Base-by-base conservation (phyloP, 2,888 invertebrate genomes). In the Thera obeliscata region DNA sequence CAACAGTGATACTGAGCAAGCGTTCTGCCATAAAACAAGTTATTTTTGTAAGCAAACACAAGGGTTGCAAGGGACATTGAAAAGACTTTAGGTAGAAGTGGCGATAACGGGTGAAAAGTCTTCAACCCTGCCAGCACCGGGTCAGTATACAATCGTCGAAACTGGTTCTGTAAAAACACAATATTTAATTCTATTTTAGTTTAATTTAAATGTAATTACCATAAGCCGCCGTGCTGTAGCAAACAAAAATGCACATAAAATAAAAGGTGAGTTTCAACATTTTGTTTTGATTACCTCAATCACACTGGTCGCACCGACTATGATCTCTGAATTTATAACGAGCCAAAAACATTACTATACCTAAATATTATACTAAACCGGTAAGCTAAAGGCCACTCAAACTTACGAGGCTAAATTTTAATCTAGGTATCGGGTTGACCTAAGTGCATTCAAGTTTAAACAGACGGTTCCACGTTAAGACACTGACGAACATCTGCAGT, bases 261-360 rank as follows among this genome's bases (percentile, higher is more conserved):
- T 64, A 67, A 48, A 52, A 52, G 2, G n/a, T 9, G 38, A 54
- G 61, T 48, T 61, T 67, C 52, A 64, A 64, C 67, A 67, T 67
- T 11, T 57, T 67, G 61, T 38, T 64, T 48, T 38, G 41, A 38
- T 7, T 22, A n/a, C 11, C 46, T 7, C 48, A 22, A 8, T 38
- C 33, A 49, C 22, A 64, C 59, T 64, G 59, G 60, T 11, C 36
- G 22, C 38, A 33, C 2, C 7, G 55, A 38, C n/a, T 33, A 38
- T 6, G 35, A 58, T 43, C 36, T 7, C 54, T 8, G 46, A 48
- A 64, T 64, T 54, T 64, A 64, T 64, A 64, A 54, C 22, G 22
- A 35, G 46, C 43, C 8, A 36, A 12, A 56, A 12, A 56, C 43
- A 8, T 22, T 36, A 0, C 5, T 12, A 55, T 61, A 46, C 12